phyloP scores from a whole-genome alignment of 1,140 invertebrate genomes.

The Micrasema longulum region DNA sequence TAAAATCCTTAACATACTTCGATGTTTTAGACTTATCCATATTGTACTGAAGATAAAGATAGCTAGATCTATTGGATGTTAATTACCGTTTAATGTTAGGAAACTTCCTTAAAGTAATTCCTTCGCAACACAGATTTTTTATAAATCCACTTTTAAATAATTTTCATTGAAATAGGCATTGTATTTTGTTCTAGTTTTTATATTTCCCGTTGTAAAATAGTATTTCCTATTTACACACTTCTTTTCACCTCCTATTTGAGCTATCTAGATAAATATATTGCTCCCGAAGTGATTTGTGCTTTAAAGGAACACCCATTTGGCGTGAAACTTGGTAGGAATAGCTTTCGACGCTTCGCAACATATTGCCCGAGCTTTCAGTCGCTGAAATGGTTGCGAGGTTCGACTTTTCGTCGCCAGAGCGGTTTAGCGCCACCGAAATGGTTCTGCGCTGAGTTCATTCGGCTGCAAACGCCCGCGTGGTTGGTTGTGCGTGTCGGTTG shows the following conservation, averaged over 20 bases:
- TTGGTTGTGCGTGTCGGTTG: slow-evolving; percentile 1
- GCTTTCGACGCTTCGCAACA: slow-evolving; percentile 35
- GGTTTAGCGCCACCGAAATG: slow-evolving; percentile 23
- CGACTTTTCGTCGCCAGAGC: slow-evolving; percentile 30
- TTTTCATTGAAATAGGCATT: too few species aligned
- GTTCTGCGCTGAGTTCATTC: slow-evolving; percentile 3
- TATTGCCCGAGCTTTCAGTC: slow-evolving; percentile 23
- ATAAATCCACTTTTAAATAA: too few species aligned
- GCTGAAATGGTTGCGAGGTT: slow-evolving; percentile 2
- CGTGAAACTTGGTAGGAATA: slow-evolving; percentile 37
- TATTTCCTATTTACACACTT: slow-evolving; percentile 15
- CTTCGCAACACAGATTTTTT: too few species aligned
- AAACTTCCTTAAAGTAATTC: too few species aligned
- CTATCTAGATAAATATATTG: slow-evolving; percentile 33
- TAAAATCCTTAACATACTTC: too few species aligned
- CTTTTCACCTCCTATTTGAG: slow-evolving; percentile 22
- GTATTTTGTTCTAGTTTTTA: too few species aligned
- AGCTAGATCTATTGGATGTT: too few species aligned
- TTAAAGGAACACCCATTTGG: slow-evolving; percentile 27
- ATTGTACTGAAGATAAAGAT: too few species aligned
- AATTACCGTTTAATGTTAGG: too few species aligned
- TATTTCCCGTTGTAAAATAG: background rate
- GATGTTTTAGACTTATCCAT: too few species aligned
- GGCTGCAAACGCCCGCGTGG: slow-evolving; percentile 15
- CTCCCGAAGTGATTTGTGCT: slow-evolving; percentile 27